Conservation (phyloP, 2,797 vertebrate species). For the Aplochiton taeniatus region DNA sequence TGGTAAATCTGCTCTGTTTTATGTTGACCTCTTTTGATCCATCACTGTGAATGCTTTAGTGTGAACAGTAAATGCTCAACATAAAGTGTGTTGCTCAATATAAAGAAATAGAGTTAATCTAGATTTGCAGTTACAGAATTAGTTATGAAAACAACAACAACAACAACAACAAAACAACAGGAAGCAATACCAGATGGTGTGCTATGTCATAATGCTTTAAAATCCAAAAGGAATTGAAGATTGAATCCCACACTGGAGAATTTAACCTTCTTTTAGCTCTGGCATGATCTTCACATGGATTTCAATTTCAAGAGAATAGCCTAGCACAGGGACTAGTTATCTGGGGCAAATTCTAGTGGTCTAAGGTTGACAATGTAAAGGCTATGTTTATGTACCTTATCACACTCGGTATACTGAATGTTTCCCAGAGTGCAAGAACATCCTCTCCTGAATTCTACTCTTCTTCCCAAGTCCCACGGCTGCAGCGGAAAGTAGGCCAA, state of each 20-base stretch:
- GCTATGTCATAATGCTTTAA: constrained; percentile 74
- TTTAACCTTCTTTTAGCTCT: constrained; percentile 73
- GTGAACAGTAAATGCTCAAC: too few species aligned
- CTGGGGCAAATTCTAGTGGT: constrained; percentile 69
- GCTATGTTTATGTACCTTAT: constrained; percentile 76
- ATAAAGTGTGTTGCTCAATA: too few species aligned
- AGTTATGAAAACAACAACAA: constrained; percentile 9
- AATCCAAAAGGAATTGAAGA: constrained; percentile 76
- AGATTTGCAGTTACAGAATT: constrained; percentile 50
- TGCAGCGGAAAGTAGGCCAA: constrained; percentile 79
- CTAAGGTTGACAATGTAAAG: constrained; percentile 77
- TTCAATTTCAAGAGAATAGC: constrained; percentile 76
- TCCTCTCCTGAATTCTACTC: constrained; percentile 75
- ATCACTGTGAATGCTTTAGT: too few species aligned
- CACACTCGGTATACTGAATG: constrained; percentile 64
- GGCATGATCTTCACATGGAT: constrained; percentile 74
- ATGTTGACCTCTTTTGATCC: too few species aligned
- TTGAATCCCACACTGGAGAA: constrained; percentile 73
- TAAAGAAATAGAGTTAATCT: constrained; percentile 46
- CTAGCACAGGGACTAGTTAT: constrained; percentile 76
- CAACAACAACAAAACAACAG: constrained; percentile 22
- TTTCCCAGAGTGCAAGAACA: constrained; percentile 74
- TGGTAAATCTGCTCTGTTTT: too few species aligned
- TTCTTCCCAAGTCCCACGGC: constrained; percentile 76
- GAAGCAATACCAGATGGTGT: constrained; percentile 69